Conservation (phyloP, 2,113 vertebrate species). For the Pelecanus crispus region DNA sequence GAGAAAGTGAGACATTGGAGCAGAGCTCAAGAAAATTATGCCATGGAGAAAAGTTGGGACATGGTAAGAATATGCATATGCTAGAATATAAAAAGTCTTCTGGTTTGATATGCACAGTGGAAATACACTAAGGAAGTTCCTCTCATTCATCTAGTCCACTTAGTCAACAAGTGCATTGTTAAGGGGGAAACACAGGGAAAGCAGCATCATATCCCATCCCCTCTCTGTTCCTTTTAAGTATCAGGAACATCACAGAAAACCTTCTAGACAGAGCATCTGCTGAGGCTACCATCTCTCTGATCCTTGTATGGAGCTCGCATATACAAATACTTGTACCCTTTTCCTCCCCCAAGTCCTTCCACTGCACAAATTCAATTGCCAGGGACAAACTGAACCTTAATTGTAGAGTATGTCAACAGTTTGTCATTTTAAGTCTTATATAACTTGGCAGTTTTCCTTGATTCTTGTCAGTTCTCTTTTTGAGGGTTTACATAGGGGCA, state of each 20-base stretch:
- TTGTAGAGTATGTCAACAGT: background rate
- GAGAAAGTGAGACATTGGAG: background rate
- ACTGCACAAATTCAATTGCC: background rate
- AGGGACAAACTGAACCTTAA: background rate
- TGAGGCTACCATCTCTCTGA: background rate
- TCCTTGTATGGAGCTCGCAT: background rate
- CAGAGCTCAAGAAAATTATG: background rate
- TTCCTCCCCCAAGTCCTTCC: background rate
- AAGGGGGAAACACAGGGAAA: background rate
- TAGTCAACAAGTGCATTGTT: background rate
- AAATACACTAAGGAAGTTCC: background rate
- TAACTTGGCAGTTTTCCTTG: slow-evolving; percentile 4
- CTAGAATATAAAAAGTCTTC: background rate
- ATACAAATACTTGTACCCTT: background rate
- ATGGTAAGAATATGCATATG: background rate
- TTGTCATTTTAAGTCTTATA: slow-evolving; percentile 16
- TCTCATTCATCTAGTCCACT: background rate
- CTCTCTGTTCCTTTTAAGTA: background rate
- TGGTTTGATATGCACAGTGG: background rate
- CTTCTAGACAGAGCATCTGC: background rate
- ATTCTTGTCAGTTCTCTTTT: slow-evolving; percentile 6
- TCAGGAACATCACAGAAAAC: background rate
- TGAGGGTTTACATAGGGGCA: background rate
- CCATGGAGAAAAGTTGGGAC: background rate
- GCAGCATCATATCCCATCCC: background rate